Base-by-base conservation (phyloP, 2,888 invertebrate genomes). In the Spodoptera exigua region DNA sequence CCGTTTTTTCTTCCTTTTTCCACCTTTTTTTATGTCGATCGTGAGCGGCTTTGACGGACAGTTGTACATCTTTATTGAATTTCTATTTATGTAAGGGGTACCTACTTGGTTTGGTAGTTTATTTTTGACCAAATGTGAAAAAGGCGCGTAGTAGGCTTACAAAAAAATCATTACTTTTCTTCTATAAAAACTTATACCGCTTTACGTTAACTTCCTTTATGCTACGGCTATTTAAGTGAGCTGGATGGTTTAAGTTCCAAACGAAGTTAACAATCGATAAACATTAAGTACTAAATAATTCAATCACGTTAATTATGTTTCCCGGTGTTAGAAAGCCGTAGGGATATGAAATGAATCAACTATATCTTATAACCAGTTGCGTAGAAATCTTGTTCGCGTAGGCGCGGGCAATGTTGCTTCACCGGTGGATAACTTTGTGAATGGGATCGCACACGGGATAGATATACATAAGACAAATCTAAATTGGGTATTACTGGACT, bases 351-450 rank as follows among this genome's bases (percentile, higher is more conserved):
- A 71, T 72, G 64, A 72, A 73, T 73, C 70, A 73, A 78, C 70
- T 69, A 68, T 70, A 70, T 74, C 69, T 77, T 74, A 78, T 80
- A 84, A 86, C 84, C 84, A 81, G 86, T 85, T 82, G 76, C 79
- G 78, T 84, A 83, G 87, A 86, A 89, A 89, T 88, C 83, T 82
- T 73, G 84, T 81, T 57, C 53, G 82, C 80, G 90, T 90, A 48
- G 68, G 67, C 70, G 76, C 89, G 21, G 35, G 48, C 71, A 71
- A 71, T 70, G 82, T 88, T 82, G 86, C 83, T 63, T 74, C 80
- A 80, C 77, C 79, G 77, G 76, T 79, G 77, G 81, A 78, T 76
- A 80, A 78, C 61, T 69, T 54, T 45, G 71, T 65, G 61, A 74
- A 78, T 67, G 68, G 65, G 62, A 62, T 65, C 49, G 53, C 49